Evolutionary conservation across 2,797 vertebrate species (phyloP).

Genomic region (Mus spretus): DNA sequence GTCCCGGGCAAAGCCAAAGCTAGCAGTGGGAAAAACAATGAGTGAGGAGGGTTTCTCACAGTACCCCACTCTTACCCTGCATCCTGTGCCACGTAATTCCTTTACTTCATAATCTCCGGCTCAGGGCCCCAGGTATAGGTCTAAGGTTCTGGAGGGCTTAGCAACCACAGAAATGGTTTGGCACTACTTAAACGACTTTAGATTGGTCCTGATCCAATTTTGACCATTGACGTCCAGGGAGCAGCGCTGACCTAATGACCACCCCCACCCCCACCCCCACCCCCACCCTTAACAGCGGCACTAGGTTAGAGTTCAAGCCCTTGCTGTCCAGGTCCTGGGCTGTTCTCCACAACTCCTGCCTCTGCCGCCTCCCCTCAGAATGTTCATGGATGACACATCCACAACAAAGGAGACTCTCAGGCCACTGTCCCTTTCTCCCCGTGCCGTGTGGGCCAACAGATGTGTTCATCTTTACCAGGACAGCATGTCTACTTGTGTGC

Average conservation of each 20-base stretch:
- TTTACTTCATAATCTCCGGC: background rate
- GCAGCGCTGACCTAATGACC: background rate
- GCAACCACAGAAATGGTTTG: background rate
- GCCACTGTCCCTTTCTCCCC: background rate
- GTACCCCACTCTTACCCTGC: too few species aligned
- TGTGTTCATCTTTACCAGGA: accelerated
- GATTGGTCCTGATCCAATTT: background rate
- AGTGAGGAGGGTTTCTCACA: background rate
- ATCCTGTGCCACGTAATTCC: background rate
- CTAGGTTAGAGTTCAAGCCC: too few species aligned
- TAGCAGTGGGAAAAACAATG: background rate
- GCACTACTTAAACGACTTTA: background rate
- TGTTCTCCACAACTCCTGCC: background rate
- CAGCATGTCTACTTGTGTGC: accelerated
- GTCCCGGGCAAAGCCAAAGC: slow-evolving; percentile 86
- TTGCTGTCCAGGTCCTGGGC: background rate
- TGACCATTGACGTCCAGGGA: background rate
- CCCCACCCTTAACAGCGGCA: background rate
- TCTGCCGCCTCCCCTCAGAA: too few species aligned
- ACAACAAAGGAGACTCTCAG: background rate
- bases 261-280: too few species aligned
- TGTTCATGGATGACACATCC: accelerated
- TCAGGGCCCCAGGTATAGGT: background rate
- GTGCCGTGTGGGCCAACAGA: accelerated
- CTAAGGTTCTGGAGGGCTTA: background rate